phyloP scores from a whole-genome alignment of 2,797 vertebrate genomes.

The Epinephelus coioides region DNA sequence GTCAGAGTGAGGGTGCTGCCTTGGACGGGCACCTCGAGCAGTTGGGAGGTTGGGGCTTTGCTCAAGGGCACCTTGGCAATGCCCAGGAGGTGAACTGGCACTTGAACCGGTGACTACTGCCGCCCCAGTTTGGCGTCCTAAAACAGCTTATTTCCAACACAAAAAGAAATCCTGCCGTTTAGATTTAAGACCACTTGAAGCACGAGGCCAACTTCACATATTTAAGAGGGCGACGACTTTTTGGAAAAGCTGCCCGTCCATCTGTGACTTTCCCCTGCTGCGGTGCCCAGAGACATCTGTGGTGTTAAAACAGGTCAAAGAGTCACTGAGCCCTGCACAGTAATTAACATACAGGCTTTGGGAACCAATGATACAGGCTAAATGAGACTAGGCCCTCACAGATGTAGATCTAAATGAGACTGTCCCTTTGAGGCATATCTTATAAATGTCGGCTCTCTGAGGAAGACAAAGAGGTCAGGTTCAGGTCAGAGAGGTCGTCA shows the following conservation, averaged over 20 bases:
- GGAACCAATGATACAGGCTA: background rate
- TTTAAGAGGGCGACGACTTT: slow-evolving; percentile 14
- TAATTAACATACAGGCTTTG: slow-evolving; percentile 30
- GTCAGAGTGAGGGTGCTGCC: too few relatives aligned
- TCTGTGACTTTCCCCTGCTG: slow-evolving; percentile 26
- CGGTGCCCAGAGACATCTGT: slow-evolving; percentile 20
- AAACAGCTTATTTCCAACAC: background rate
- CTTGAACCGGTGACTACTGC: too few relatives aligned
- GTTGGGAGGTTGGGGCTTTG: too few relatives aligned
- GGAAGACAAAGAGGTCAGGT: slow-evolving; percentile 15
- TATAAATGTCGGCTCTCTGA: background rate
- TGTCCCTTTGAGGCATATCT: slow-evolving; percentile 3
- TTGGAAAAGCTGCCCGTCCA: background rate
- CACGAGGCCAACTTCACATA: background rate
- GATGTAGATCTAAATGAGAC: slow-evolving; percentile 3
- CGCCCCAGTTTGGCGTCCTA: background rate
- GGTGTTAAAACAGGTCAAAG: slow-evolving; percentile 35
- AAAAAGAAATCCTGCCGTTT: background rate
- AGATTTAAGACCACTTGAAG: background rate
- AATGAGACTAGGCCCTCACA: slow-evolving; percentile 1
- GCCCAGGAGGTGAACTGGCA: too few relatives aligned
- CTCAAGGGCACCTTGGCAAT: too few relatives aligned
- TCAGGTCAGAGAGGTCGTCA: slow-evolving; percentile 30
- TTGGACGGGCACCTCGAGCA: too few relatives aligned
- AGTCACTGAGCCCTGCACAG: slow-evolving; percentile 11